A percentile compares a stretch with the other conserved stretches of the same genome.
Conservation (phyloP, 2,888 invertebrate genomes). For the Ornithoptera alexandrae region DNA sequence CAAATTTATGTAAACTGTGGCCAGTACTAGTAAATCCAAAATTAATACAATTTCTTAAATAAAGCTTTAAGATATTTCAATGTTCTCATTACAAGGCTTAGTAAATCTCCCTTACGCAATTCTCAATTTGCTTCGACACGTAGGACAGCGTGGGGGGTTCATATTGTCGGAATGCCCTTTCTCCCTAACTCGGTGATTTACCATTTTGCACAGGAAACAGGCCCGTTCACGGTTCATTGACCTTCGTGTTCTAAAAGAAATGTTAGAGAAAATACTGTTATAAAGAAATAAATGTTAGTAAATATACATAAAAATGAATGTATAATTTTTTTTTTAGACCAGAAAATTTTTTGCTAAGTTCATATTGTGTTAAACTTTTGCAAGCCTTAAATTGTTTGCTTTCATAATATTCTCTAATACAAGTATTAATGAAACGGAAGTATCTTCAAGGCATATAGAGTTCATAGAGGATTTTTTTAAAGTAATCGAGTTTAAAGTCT, state of each 20-base stretch:
- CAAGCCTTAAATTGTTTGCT: too few species aligned
- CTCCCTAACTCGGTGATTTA: slow-evolving; percentile 19
- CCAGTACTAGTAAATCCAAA: background rate
- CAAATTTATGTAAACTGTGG: background rate
- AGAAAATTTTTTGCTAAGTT: too few species aligned
- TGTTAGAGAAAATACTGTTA: too few species aligned
- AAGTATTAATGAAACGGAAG: too few species aligned
- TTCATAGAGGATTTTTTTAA: too few species aligned
- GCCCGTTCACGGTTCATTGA: slow-evolving; percentile 14
- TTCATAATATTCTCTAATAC: too few species aligned
- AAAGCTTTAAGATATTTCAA: background rate
- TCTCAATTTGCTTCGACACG: slow-evolving; percentile 21
- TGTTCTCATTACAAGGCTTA: slow-evolving; percentile 1
- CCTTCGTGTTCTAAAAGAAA: slow-evolving; percentile 11
- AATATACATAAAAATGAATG: too few species aligned
- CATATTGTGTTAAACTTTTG: too few species aligned
- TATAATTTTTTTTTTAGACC: too few species aligned
- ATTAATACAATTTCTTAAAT: background rate
- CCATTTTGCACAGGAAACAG: slow-evolving; percentile 16
- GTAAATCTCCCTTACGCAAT: slow-evolving; percentile 24
- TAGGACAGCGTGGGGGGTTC: slow-evolving; percentile 7
- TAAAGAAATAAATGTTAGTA: too few species aligned
- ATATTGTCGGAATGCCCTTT: slow-evolving; percentile 17
- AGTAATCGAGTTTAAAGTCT: too few species aligned
- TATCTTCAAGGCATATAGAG: too few species aligned